These are phyloP conservation scores for Anguilla japonica DNA, from an alignment of 2,113 vertebrate species.

Conservation along the genomic window DNA sequence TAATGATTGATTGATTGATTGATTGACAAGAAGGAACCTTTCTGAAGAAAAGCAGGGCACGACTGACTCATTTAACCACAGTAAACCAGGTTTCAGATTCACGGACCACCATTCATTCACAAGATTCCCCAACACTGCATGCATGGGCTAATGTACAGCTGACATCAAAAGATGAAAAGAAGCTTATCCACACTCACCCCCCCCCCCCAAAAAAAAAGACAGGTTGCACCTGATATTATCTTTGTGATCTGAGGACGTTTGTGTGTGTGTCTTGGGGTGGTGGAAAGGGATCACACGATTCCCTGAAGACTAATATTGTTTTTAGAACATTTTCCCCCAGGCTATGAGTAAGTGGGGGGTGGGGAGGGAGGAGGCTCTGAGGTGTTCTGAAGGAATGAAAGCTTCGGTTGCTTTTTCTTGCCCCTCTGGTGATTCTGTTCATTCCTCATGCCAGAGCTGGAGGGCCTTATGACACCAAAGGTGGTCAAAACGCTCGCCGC, in stretches of 20 bases:
- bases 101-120: not conserved
- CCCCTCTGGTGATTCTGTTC: not conserved
- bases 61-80: not conserved
- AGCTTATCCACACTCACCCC: too few relatives aligned
- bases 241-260: not conserved
- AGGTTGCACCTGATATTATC: not conserved
- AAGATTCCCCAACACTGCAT: too few relatives aligned
- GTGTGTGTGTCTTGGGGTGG: not conserved
- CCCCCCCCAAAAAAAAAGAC: not conserved
- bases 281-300: not conserved
- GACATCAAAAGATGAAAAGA: not conserved
- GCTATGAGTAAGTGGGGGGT: not conserved
- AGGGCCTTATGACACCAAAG: not conserved
- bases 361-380: too few relatives aligned
- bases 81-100: not conserved
- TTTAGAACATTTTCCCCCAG: not conserved
- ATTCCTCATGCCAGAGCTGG: not conserved
- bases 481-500: not conserved
- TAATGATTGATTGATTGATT: too few relatives aligned
- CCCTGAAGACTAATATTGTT: not conserved
- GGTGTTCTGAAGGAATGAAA: not conserved
- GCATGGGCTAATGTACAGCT: not conserved
- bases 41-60: not conserved
- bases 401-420: not conserved
- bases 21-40: too few relatives aligned